Conservation (phyloP, 2,797 vertebrate genomes). For the Cynodonichthys magdalenae region DNA sequence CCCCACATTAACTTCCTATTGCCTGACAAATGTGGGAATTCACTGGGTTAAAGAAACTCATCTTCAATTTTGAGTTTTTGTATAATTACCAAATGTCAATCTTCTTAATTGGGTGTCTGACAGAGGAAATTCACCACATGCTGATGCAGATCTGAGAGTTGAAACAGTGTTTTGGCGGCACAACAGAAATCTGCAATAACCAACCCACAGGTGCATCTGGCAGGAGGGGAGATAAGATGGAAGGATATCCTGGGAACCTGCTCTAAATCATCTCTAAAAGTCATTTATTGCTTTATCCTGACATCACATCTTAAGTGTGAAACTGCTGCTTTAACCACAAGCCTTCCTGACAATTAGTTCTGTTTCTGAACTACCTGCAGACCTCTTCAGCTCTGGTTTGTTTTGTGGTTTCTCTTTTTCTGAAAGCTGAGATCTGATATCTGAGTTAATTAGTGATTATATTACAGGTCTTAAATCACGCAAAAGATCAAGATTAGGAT, state of each 20-base stretch:
- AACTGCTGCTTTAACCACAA: too few species aligned
- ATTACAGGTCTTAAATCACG: too few species aligned
- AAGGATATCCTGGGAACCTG: not conserved
- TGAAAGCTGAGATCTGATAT: not conserved
- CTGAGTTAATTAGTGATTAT: too few species aligned
- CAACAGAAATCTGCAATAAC: too few species aligned
- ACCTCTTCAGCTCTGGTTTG: not conserved
- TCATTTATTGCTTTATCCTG: not conserved
- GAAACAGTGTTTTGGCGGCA: not conserved
- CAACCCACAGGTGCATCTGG: not conserved
- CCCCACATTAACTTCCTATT: too few species aligned
- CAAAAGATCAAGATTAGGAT: too few species aligned
- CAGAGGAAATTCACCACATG: not conserved
- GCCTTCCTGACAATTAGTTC: not conserved
- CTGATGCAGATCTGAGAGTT: not conserved
- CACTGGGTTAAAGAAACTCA: too few species aligned
- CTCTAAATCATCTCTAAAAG: not conserved
- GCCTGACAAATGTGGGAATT: not conserved
- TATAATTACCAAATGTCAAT: not conserved
- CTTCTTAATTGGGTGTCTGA: not conserved
- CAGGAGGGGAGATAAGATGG: not conserved
- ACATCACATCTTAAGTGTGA: too few species aligned
- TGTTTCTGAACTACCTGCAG: not conserved
- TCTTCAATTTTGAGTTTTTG: too few species aligned
- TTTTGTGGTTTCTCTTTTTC: not conserved